These are phyloP conservation scores for Megalonaias nervosa DNA, from an alignment of 1,140 invertebrate genomes.

Conservation along the genomic window DNA sequence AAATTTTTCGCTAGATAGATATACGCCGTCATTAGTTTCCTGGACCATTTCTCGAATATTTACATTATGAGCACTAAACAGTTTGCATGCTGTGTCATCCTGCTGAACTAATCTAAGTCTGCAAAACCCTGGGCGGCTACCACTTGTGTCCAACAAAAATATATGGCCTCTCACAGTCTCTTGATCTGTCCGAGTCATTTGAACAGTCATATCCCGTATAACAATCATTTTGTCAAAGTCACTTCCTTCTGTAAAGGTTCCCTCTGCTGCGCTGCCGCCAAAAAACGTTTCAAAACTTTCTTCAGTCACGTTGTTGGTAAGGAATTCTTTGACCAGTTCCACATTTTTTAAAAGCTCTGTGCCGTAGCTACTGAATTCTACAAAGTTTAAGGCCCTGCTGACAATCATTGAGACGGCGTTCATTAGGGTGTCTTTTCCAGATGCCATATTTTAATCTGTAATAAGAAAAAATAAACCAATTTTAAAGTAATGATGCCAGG, in stretches of 20 bases:
- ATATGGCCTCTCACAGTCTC: background rate
- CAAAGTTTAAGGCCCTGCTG: background rate
- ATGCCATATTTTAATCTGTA: background rate
- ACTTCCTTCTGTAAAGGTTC: background rate
- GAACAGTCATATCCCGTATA: background rate
- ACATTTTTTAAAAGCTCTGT: background rate
- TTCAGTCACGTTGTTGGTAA: background rate
- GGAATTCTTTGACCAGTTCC: background rate
- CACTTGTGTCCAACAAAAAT: background rate
- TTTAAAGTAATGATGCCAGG: background rate
- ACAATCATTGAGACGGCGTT: background rate
- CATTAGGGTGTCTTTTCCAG: background rate
- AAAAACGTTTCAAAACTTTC: background rate
- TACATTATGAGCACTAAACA: background rate
- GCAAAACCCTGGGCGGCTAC: background rate
- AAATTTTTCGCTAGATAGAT: constrained; percentile 2
- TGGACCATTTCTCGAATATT: background rate
- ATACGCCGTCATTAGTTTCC: background rate
- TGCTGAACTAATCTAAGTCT: background rate
- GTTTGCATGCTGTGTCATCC: background rate
- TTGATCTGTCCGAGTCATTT: background rate
- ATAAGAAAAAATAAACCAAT: background rate
- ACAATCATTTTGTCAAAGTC: constrained; percentile 3
- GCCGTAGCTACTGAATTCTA: background rate
- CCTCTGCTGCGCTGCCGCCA: constrained; percentile 2